Evolutionary conservation across 2,888 invertebrate genomes (phyloP).

Genomic region (Dryadula phaetusa): DNA sequence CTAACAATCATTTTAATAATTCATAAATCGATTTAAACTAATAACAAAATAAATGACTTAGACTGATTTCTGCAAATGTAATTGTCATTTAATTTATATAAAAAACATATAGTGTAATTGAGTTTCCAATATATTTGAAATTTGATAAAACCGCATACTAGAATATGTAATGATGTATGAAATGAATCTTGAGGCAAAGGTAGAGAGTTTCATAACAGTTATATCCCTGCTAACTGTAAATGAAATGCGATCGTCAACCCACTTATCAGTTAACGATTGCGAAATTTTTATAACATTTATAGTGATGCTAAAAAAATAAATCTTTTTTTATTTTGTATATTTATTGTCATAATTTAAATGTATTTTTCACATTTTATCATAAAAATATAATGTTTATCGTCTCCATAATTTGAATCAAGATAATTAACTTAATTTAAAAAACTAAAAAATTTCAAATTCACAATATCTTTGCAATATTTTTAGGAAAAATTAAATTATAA

Average conservation of each 20-base stretch:
- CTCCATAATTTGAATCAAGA: background rate
- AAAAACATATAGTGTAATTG: background rate
- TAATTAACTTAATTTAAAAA: background rate
- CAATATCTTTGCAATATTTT: background rate
- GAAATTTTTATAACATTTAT: constrained; percentile 1
- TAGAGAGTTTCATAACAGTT: constrained; percentile 34
- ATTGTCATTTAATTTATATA: background rate
- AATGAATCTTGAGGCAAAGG: constrained; percentile 33
- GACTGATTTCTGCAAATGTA: background rate
- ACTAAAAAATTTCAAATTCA: background rate
- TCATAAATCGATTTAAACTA: no score
- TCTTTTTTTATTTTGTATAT: background rate
- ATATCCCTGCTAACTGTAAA: constrained; percentile 31
- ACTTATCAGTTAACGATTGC: constrained; percentile 41
- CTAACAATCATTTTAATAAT: no score
- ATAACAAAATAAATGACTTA: background rate
- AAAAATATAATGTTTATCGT: background rate
- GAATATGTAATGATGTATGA: constrained; percentile 26
- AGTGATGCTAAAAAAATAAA: background rate
- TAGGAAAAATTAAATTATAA: background rate
- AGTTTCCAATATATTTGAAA: background rate
- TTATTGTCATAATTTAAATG: background rate
- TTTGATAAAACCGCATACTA: constrained; percentile 24
- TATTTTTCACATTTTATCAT: background rate
- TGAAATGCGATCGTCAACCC: constrained; percentile 41